A percentile compares a stretch with the other conserved stretches of the same genome.
These are phyloP conservation scores for Aphodius sticticus DNA, from an alignment of 2,888 invertebrate species.

Conservation along the genomic window DNA sequence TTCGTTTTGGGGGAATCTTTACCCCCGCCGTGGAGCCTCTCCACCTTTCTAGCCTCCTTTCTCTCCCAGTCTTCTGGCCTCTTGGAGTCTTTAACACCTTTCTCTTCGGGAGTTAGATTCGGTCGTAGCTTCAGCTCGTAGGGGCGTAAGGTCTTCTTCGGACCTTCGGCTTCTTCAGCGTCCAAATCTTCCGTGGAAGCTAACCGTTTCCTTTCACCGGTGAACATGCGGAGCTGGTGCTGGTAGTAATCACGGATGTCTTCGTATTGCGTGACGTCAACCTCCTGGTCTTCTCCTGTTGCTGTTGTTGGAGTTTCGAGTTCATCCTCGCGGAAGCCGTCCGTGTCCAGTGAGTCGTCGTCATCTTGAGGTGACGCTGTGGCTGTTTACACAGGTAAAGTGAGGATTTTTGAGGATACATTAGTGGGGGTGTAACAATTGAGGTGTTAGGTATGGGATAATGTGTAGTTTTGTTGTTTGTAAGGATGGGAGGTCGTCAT, in stretches of 20 bases:
- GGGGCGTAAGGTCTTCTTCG: slow-evolving; percentile 49
- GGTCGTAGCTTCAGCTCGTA: slow-evolving; percentile 52
- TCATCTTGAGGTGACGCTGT: slow-evolving; percentile 64
- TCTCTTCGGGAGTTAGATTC: slow-evolving; percentile 58
- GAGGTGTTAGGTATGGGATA: slow-evolving; percentile 35
- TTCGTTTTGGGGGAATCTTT: slow-evolving; percentile 53
- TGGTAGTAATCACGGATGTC: slow-evolving; percentile 56
- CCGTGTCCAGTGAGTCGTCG: slow-evolving; percentile 65
- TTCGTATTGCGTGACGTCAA: slow-evolving; percentile 56
- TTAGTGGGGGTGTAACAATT: slow-evolving; percentile 10
- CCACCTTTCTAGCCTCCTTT: slow-evolving; percentile 57
- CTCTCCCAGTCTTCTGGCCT: slow-evolving; percentile 60
- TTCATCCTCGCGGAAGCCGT: slow-evolving; percentile 63
- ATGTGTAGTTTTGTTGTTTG: slow-evolving; percentile 37
- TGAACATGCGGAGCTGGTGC: slow-evolving; percentile 54
- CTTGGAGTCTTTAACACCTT: slow-evolving; percentile 60
- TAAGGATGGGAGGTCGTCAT: slow-evolving; percentile 19
- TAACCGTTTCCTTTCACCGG: slow-evolving; percentile 56
- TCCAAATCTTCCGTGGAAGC: slow-evolving; percentile 61
- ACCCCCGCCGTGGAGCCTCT: slow-evolving; percentile 59
- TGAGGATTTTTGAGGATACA: slow-evolving; percentile 19
- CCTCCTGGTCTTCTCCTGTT: slow-evolving; percentile 43
- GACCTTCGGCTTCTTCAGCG: slow-evolving; percentile 38
- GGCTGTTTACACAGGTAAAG: slow-evolving; percentile 48
- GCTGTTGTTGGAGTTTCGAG: slow-evolving; percentile 61